Evolutionary conservation across 1,140 invertebrate species (phyloP).

Genomic region (Melipona quadrifasciata): DNA sequence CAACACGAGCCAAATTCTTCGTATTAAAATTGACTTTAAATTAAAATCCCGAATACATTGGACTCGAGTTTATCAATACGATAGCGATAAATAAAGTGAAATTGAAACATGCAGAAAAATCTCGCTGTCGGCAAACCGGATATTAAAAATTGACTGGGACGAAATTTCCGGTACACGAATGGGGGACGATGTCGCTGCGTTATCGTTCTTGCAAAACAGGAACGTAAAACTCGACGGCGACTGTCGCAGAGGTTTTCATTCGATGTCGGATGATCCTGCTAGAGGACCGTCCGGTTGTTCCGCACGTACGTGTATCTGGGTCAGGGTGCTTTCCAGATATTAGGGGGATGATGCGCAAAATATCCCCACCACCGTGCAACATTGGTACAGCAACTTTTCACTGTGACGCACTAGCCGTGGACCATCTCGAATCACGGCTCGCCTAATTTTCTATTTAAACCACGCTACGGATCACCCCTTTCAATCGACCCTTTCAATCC

Average conservation of each 20-base stretch:
- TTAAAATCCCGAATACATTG: not conserved
- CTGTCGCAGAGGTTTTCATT: constrained; percentile 35
- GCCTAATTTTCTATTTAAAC: constrained; percentile 23
- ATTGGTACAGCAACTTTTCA: constrained; percentile 52
- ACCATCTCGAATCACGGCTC: constrained; percentile 27
- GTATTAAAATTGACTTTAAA: not conserved
- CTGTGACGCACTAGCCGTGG: constrained; percentile 20
- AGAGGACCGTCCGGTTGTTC: constrained; percentile 37
- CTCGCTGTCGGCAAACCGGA: not conserved
- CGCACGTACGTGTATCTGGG: constrained; percentile 68
- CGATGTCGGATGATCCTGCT: constrained; percentile 20
- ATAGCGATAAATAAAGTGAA: not conserved
- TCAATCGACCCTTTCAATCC: not conserved
- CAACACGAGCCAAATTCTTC: not conserved
- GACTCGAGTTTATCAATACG: not conserved
- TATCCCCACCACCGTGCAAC: constrained; percentile 72
- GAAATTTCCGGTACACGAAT: not conserved
- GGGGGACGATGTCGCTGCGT: not conserved
- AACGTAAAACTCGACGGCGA: not conserved
- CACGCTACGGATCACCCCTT: not conserved
- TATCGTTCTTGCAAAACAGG: not conserved
- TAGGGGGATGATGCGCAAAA: constrained; percentile 80
- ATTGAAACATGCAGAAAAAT: not conserved
- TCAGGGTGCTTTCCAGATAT: constrained; percentile 79
- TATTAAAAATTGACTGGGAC: not conserved